phyloP scores from a whole-genome alignment of 2,888 invertebrate species.

The Podabrus alpinus region DNA sequence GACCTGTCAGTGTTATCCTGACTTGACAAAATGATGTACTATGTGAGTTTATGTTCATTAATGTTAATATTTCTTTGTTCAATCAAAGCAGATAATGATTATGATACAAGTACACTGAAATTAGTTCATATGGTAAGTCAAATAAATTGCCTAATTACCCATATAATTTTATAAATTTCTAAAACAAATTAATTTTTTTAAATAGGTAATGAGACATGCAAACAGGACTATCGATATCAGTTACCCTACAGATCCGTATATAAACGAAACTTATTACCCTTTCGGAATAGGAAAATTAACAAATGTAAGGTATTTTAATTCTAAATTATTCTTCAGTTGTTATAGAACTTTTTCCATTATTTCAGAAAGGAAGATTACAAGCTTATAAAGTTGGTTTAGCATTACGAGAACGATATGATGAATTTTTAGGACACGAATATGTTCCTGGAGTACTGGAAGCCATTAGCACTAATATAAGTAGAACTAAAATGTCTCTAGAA shows the following conservation, averaged over 20 bases:
- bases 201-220: conserved; percentile 75
- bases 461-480: conserved; percentile 69
- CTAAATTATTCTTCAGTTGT: background rate
- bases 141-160: background rate
- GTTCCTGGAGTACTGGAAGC: conserved; percentile 61
- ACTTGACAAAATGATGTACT: background rate
- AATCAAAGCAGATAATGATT: background rate
- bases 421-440: conserved; percentile 63
- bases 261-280: conserved; percentile 68
- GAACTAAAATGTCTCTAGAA: conserved; percentile 73
- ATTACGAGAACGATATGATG: conserved; percentile 63
- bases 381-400: conserved; percentile 65
- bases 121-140: background rate
- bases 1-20: background rate
- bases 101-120: background rate
- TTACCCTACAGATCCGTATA: conserved; percentile 73
- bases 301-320: conserved; percentile 60
- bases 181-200: no score
- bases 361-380: conserved; percentile 41
- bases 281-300: conserved; percentile 79
- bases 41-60: background rate
- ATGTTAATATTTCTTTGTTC: background rate
- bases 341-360: background rate
- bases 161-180: no score
- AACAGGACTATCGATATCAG: conserved; percentile 72